These are phyloP conservation scores for Parnassius apollo DNA, from an alignment of 2,888 invertebrate genomes.

Conservation along the genomic window DNA sequence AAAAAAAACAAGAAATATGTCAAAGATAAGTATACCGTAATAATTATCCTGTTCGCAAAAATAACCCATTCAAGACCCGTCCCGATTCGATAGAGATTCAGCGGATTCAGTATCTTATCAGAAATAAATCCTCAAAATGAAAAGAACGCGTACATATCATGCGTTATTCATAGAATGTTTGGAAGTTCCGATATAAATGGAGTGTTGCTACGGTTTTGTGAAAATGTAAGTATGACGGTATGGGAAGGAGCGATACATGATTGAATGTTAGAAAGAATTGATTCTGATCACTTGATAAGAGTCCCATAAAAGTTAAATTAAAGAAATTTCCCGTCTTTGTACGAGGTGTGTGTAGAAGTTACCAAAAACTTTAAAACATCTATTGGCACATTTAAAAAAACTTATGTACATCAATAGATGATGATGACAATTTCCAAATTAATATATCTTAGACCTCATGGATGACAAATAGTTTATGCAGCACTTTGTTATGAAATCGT, in stretches of 20 bases:
- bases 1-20: too few relatives aligned
- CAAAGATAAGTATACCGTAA: too few relatives aligned
- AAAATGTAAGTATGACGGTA: not conserved
- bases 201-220: conserved; percentile 7
- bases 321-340: too few relatives aligned
- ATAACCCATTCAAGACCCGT: conserved; percentile 21
- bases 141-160: conserved; percentile 18
- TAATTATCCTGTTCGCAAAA: not conserved
- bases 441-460: too few relatives aligned
- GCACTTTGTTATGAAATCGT: too few relatives aligned
- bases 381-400: too few relatives aligned
- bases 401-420: too few relatives aligned
- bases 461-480: too few relatives aligned
- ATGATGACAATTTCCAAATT: too few relatives aligned
- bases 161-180: conserved; percentile 24
- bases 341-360: too few relatives aligned
- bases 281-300: not conserved
- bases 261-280: not conserved
- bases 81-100: conserved; percentile 5
- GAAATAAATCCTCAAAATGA: conserved; percentile 22
- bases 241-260: not conserved
- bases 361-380: too few relatives aligned
- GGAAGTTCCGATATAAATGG: conserved; percentile 16
- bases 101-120: conserved; percentile 23
- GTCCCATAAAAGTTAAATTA: too few relatives aligned